Evolutionary conservation across 35 echinoderm and acorn worm species (phyloP).

Genomic region (Holothuria glaberrima): DNA sequence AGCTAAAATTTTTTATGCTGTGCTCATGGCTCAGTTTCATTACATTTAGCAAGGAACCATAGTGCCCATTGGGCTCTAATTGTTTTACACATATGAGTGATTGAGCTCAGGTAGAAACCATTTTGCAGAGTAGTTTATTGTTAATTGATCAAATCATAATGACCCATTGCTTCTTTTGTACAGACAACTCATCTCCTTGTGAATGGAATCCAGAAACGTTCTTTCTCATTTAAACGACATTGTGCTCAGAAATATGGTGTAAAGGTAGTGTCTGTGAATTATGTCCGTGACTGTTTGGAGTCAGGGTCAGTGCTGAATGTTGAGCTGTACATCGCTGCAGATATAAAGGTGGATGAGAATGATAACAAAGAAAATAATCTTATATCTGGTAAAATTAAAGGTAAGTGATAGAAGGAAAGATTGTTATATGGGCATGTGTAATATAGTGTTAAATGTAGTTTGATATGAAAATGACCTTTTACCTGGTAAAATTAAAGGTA

Average conservation of each 20-base stretch:
- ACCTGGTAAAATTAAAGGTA: conserved; percentile 37
- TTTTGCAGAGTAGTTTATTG: no score
- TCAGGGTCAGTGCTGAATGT: not conserved
- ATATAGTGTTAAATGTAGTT: no score
- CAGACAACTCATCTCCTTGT: conserved; percentile 46
- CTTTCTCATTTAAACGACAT: conserved; percentile 12
- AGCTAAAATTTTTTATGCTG: no score
- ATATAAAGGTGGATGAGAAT: not conserved
- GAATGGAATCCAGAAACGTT: not conserved
- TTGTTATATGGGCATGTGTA: no score
- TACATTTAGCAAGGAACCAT: no score
- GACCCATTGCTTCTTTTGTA: not conserved
- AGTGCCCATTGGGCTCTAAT: no score
- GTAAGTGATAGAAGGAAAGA: not conserved
- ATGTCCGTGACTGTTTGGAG: conserved; percentile 27
- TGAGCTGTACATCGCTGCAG: not conserved
- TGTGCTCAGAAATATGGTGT: conserved; percentile 26
- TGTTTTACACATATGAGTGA: no score
- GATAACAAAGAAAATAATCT: conserved; percentile 3
- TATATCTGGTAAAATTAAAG: conserved; percentile 15
- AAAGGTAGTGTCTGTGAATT: not conserved
- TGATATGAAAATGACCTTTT: not conserved
- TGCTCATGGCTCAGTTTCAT: no score
- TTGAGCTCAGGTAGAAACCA: no score
- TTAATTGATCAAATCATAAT: no score